Percentiles rank a stretch among this genome's conserved stretches.
Conservation (phyloP, 2,888 invertebrate species). For the Nebria salina region DNA sequence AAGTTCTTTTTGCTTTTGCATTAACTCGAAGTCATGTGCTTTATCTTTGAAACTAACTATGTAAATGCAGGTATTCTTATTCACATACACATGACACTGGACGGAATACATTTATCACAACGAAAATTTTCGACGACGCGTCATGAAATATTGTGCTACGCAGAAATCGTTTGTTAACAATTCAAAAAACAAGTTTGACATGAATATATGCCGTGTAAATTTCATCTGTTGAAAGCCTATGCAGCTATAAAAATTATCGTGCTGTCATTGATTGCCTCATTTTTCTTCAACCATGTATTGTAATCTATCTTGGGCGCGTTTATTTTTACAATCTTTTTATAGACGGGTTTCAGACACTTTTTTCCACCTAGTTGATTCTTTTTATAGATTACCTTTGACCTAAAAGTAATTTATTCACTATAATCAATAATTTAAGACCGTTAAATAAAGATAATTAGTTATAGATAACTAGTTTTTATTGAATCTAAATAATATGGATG, state of each 20-base stretch:
- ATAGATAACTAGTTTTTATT: constrained; percentile 8
- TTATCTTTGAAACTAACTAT: not conserved
- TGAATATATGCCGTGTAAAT: constrained; percentile 21
- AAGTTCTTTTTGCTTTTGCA: not conserved
- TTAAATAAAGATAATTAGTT: constrained; percentile 11
- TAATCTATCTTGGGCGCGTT: constrained; percentile 3
- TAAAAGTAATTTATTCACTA: constrained; percentile 10
- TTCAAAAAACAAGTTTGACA: constrained; percentile 18
- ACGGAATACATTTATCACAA: constrained; percentile 25
- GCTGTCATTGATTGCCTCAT: constrained; percentile 7
- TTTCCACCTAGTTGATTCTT: constrained; percentile 17
- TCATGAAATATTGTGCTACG: constrained; percentile 20
- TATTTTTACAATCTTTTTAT: not conserved
- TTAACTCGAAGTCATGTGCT: not conserved
- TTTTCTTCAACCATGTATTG: constrained; percentile 5
- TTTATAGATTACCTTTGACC: constrained; percentile 17
- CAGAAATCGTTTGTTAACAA: constrained; percentile 33
- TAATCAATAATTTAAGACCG: constrained; percentile 7
- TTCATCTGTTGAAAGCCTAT: constrained; percentile 21
- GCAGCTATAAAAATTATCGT: not conserved
- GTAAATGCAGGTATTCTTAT: not conserved
- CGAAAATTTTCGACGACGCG: constrained; percentile 27
- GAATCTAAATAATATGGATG: not conserved
- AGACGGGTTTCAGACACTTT: constrained; percentile 12
- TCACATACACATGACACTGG: not conserved